Conservation (phyloP, 92 coral and sea anemone species). For the Porites rus region DNA sequence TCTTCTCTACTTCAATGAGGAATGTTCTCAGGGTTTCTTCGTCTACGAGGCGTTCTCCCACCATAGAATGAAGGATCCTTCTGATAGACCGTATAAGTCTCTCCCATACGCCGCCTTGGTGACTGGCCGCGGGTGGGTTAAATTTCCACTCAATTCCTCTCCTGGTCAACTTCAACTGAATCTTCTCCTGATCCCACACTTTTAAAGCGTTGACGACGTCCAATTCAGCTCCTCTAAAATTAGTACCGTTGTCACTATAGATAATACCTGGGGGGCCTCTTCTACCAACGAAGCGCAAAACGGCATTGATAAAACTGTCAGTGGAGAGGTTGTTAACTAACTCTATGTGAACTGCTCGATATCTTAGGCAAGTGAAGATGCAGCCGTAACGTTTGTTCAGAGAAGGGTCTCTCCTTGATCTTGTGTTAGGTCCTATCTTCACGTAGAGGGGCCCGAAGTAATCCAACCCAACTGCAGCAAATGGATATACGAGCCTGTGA, state of each 20-base stretch:
- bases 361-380: conserved; percentile 70
- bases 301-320: conserved; percentile 70
- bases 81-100: no score
- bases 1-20: no score
- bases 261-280: conserved; percentile 66
- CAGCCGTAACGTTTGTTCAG: conserved; percentile 66
- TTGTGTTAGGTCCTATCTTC: conserved; percentile 60
- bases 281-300: conserved; percentile 67
- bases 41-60: no score
- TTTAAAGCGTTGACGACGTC: no score
- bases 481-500: conserved; percentile 56
- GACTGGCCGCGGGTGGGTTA: no score
- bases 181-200: no score
- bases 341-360: conserved; percentile 71
- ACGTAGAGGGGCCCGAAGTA: conserved; percentile 68
- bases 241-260: conserved; percentile 72
- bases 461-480: conserved; percentile 73
- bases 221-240: no score
- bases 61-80: no score
- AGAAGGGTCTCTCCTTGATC: conserved; percentile 52
- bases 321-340: conserved; percentile 61
- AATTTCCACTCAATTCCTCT: no score
- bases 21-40: no score
- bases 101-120: no score
- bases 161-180: no score